Conservation (phyloP, 2,797 vertebrate species). For the Myotis myotis region DNA sequence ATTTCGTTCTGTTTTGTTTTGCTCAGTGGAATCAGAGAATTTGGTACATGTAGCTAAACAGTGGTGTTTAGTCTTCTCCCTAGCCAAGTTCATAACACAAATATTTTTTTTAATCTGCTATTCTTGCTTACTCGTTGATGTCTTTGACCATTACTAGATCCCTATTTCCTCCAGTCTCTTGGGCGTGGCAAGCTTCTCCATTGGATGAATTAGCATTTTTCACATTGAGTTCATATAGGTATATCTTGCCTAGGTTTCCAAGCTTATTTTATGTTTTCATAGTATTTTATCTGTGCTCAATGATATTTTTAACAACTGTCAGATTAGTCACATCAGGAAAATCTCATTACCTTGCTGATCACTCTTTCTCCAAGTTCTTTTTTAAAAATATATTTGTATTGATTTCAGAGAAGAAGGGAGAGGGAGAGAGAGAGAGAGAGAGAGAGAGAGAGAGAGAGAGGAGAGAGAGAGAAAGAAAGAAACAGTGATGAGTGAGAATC, state of each 20-base stretch:
- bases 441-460: too few species aligned
- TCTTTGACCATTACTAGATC: conserved; percentile 60
- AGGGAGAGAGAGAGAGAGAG: too few species aligned
- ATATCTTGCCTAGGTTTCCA: conserved; percentile 22
- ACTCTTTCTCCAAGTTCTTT: conserved; percentile 36
- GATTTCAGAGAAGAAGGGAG: too few species aligned
- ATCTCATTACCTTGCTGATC: conserved; percentile 36
- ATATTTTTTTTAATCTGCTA: conserved; percentile 38
- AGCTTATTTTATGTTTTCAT: conserved; percentile 9
- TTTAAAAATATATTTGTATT: too few species aligned
- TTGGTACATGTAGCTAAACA: conserved; percentile 13
- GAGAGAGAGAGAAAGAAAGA: too few species aligned
- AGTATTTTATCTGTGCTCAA: conserved; percentile 61
- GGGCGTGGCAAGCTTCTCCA: neutral
- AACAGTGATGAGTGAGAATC: too few species aligned
- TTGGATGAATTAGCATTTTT: conserved; percentile 56
- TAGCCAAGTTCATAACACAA: neutral
- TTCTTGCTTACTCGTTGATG: conserved; percentile 46
- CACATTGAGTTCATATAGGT: neutral
- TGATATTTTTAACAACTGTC: conserved; percentile 23
- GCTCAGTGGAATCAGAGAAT: conserved; percentile 14
- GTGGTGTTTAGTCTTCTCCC: neutral
- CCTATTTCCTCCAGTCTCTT: conserved; percentile 6
- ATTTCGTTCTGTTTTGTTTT: conserved; percentile 18
- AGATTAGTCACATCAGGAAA: conserved; percentile 25